phyloP scores from a whole-genome alignment of 2,888 invertebrate genomes.

The Lasioglossum villosulum region DNA sequence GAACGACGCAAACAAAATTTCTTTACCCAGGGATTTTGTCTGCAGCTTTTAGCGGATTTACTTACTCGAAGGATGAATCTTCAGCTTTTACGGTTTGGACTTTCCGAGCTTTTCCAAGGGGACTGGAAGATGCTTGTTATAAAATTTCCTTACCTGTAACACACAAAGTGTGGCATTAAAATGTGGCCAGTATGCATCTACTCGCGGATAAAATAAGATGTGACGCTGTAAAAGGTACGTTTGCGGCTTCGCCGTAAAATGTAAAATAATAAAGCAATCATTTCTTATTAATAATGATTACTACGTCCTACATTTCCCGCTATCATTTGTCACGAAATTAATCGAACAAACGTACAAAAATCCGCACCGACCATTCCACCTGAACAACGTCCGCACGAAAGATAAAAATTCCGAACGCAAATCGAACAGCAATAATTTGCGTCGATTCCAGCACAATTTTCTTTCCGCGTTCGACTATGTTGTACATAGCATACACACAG shows the following conservation, averaged over 20 bases:
- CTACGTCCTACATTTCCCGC: neutral
- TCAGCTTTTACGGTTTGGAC: conserved; percentile 14
- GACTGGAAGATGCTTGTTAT: neutral
- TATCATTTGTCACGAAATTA: neutral
- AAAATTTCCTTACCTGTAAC: conserved; percentile 19
- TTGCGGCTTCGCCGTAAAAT: neutral
- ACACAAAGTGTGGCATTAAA: neutral
- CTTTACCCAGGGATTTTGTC: neutral
- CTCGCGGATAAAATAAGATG: neutral
- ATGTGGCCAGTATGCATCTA: neutral
- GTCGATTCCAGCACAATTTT: neutral
- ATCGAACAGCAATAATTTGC: neutral
- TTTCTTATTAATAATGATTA: neutral
- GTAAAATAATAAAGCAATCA: neutral
- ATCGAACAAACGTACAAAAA: neutral
- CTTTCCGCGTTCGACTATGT: neutral
- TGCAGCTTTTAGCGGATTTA: conserved; percentile 13
- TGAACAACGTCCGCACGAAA: neutral
- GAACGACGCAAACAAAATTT: conserved; percentile 14
- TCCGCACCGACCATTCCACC: neutral
- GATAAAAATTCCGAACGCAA: neutral
- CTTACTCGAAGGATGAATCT: conserved; percentile 17
- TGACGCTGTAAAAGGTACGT: neutral
- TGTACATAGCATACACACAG: neutral
- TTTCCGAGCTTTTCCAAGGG: neutral